phyloP scores from a whole-genome alignment of 2,888 invertebrate genomes.

The Erebia epiphron region DNA sequence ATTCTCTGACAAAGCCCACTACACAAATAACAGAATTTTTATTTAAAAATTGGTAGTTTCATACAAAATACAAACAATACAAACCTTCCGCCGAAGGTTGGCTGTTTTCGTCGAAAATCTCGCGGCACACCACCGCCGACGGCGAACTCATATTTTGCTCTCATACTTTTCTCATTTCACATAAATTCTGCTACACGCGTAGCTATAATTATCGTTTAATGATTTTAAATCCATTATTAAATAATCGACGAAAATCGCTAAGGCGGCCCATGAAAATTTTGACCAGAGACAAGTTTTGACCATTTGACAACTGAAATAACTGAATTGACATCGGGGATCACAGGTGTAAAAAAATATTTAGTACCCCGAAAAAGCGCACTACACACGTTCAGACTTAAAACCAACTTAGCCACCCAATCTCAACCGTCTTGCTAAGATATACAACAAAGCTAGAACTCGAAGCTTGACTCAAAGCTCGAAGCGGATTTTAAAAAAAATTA shows the following conservation, averaged over 20 bases:
- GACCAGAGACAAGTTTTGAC: slow-evolving; percentile 20
- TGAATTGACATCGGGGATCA: too few relatives aligned
- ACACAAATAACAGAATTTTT: neutral
- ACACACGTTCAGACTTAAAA: neutral
- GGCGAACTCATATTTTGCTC: slow-evolving; percentile 67
- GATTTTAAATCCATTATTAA: slow-evolving; percentile 36
- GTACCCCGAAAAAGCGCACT: neutral
- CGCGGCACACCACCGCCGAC: slow-evolving; percentile 88
- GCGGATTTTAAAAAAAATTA: too few relatives aligned
- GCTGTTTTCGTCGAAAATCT: slow-evolving; percentile 93
- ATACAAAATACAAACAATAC: slow-evolving; percentile 52
- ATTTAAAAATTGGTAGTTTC: slow-evolving; percentile 9
- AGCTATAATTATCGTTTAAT: slow-evolving; percentile 23
- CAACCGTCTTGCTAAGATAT: too few relatives aligned
- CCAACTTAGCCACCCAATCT: neutral
- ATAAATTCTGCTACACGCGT: slow-evolving; percentile 29
- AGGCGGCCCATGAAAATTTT: slow-evolving; percentile 31
- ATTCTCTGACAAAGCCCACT: too few relatives aligned
- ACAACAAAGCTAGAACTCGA: too few relatives aligned
- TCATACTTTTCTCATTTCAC: slow-evolving; percentile 57
- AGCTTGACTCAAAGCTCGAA: too few relatives aligned
- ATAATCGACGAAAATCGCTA: slow-evolving; percentile 30
- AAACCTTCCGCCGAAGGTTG: slow-evolving; percentile 92
- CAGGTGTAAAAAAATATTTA: neutral
- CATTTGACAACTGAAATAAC: slow-evolving; percentile 12